These are phyloP conservation scores for Cynodonichthys magdalenae DNA, from an alignment of 2,797 vertebrate genomes.

Conservation along the genomic window DNA sequence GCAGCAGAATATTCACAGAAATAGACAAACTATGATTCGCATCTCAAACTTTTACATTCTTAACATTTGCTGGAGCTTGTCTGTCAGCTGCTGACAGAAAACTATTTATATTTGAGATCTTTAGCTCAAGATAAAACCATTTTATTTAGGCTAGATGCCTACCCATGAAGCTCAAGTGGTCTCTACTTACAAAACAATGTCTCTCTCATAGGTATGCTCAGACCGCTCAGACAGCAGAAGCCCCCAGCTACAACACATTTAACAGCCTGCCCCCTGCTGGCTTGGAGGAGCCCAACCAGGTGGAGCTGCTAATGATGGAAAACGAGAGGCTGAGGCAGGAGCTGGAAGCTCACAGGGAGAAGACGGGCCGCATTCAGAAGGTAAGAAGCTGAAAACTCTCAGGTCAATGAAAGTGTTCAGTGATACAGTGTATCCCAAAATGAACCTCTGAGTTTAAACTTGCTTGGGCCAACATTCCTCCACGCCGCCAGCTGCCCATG, in stretches of 20 bases:
- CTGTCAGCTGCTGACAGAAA: slow-evolving; percentile 30
- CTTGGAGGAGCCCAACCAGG: slow-evolving; percentile 84
- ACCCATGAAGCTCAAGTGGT: not conserved
- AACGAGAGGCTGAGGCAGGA: slow-evolving; percentile 91
- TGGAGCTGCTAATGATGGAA: slow-evolving; percentile 88
- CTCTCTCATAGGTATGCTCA: slow-evolving; percentile 79
- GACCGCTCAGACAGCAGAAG: slow-evolving; percentile 67
- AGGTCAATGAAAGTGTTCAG: too few species aligned
- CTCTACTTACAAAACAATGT: not conserved
- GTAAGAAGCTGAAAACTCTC: slow-evolving; percentile 67
- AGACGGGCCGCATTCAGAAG: slow-evolving; percentile 90
- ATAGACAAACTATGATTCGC: slow-evolving; percentile 51
- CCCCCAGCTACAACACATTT: slow-evolving; percentile 74
- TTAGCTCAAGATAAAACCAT: slow-evolving; percentile 19
- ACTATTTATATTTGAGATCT: slow-evolving; percentile 33
- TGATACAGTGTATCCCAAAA: not conserved
- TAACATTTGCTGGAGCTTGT: slow-evolving; percentile 21
- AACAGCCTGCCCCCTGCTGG: slow-evolving; percentile 76
- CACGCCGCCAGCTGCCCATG: slow-evolving; percentile 53
- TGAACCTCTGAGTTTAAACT: not conserved
- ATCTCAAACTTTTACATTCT: slow-evolving; percentile 47
- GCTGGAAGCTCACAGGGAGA: slow-evolving; percentile 87
- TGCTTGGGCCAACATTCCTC: slow-evolving; percentile 18
- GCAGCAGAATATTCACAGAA: slow-evolving; percentile 44
- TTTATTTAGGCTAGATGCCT: slow-evolving; percentile 1